Conservation (phyloP, 2,797 vertebrate genomes). For the Microcaecilia unicolor region DNA sequence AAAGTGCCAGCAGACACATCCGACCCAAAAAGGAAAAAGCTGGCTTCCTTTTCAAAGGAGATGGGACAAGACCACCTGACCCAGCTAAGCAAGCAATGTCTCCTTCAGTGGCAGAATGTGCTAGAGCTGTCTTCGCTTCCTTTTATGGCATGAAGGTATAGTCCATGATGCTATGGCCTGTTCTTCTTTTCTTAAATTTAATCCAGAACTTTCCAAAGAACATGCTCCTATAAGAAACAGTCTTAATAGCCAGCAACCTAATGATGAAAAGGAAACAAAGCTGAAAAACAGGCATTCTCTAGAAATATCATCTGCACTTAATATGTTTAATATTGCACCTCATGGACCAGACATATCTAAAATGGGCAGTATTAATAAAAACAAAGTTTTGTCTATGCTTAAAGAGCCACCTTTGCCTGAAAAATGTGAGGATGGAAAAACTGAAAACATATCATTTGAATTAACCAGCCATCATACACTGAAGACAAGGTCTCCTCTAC, state of each 20-base stretch:
- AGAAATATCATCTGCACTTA: slow-evolving; percentile 95
- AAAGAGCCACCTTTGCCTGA: slow-evolving; percentile 93
- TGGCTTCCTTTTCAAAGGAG: slow-evolving; percentile 83
- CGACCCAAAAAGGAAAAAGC: slow-evolving; percentile 96
- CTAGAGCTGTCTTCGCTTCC: slow-evolving; percentile 88
- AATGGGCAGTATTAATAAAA: slow-evolving; percentile 99
- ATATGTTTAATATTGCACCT: slow-evolving; percentile 95
- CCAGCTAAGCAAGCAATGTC: slow-evolving; percentile 98
- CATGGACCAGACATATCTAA: slow-evolving; percentile 97
- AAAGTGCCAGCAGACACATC: slow-evolving; percentile 78
- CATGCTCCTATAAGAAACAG: slow-evolving; percentile 91
- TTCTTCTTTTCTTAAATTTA: slow-evolving; percentile 98
- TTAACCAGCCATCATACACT: slow-evolving; percentile 67
- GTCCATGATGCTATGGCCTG: slow-evolving; percentile 98
- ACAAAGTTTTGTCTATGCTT: slow-evolving; percentile 96
- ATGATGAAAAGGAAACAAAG: slow-evolving; percentile 91
- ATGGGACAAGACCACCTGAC: slow-evolving; percentile 68
- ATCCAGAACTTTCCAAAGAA: slow-evolving; percentile 94
- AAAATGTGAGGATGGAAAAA: slow-evolving; percentile 90
- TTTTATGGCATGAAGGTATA: slow-evolving; percentile 98
- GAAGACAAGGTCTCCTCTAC: slow-evolving; percentile 85
- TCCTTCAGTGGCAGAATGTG: slow-evolving; percentile 91
- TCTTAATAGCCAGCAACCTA: slow-evolving; percentile 72
- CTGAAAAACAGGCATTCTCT: slow-evolving; percentile 95
- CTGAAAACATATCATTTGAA: slow-evolving; percentile 71